A percentile compares a stretch with the other conserved stretches of the same genome.
Evolutionary conservation across 2,113 vertebrate species (phyloP).

Genomic region (Acrocephalus arundinaceus): DNA sequence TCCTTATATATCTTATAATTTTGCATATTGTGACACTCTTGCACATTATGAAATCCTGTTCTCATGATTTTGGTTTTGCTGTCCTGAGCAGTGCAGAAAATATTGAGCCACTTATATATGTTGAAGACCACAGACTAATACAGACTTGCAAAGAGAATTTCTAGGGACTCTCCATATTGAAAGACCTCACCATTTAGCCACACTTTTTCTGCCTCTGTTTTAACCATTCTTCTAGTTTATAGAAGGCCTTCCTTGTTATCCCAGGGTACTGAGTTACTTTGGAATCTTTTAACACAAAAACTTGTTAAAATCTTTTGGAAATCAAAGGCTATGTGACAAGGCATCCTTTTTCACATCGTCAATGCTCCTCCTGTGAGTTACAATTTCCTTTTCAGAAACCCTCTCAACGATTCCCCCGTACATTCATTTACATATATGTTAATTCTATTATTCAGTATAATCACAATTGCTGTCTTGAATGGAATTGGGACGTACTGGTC

Average conservation of each 20-base stretch:
- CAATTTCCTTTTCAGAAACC: neutral
- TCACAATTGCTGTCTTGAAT: neutral
- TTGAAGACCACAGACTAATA: neutral
- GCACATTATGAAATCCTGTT: neutral
- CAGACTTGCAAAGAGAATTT: neutral
- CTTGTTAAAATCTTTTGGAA: neutral
- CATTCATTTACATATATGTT: neutral
- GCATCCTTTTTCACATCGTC: neutral
- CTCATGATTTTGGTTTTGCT: neutral
- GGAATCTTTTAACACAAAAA: neutral
- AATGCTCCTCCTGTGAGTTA: neutral
- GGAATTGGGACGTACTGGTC: neutral
- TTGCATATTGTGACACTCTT: neutral
- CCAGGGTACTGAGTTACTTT: neutral
- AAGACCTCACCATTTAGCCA: neutral
- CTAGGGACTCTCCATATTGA: neutral
- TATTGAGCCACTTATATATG: rapidly evolving
- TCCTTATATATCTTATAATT: neutral
- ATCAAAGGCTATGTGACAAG: neutral
- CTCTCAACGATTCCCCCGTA: neutral
- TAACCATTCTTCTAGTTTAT: neutral
- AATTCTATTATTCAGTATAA: neutral
- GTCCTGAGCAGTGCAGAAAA: neutral
- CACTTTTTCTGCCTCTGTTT: neutral
- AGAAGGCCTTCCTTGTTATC: neutral